phyloP scores from a whole-genome alignment of 2,888 invertebrate genomes.

The Monochamus alternatus region DNA sequence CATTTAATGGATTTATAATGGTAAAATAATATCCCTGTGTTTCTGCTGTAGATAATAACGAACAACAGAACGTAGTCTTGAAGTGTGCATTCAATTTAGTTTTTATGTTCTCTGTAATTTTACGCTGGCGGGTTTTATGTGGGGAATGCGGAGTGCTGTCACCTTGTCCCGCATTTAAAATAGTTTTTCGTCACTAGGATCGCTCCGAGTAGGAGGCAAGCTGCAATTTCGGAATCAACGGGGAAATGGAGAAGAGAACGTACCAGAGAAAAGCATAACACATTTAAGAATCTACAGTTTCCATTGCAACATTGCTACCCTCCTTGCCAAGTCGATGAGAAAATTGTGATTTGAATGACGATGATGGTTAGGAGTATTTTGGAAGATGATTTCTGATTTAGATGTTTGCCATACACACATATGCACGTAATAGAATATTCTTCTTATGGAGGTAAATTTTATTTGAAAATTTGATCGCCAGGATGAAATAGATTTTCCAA shows the following conservation, averaged over 20 bases:
- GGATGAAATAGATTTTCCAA: too few relatives aligned
- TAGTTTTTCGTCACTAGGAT: neutral
- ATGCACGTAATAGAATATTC: too few relatives aligned
- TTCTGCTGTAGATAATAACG: slow-evolving; percentile 43
- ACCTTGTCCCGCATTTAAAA: neutral
- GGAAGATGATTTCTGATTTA: too few relatives aligned
- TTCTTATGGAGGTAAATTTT: too few relatives aligned
- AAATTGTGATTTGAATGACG: too few relatives aligned
- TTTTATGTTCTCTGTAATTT: slow-evolving; percentile 19
- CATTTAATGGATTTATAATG: slow-evolving; percentile 52
- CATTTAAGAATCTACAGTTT: too few relatives aligned
- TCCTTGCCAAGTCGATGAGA: too few relatives aligned
- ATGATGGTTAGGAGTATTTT: too few relatives aligned
- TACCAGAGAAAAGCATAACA: neutral
- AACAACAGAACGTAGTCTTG: slow-evolving; percentile 1
- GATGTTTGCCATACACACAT: too few relatives aligned
- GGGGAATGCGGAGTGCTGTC: neutral
- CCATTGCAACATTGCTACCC: too few relatives aligned
- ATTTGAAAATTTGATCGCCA: too few relatives aligned
- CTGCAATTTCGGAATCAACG: neutral
- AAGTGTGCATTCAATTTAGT: slow-evolving; percentile 14
- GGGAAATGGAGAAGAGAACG: neutral
- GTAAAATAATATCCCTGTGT: slow-evolving; percentile 48
- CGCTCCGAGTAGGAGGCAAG: neutral
- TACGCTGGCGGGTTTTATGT: slow-evolving; percentile 13